Percentiles rank a stretch among this genome's conserved stretches.
phyloP scores from a whole-genome alignment of 1,140 invertebrate species.

The Latrodectus geometricus region DNA sequence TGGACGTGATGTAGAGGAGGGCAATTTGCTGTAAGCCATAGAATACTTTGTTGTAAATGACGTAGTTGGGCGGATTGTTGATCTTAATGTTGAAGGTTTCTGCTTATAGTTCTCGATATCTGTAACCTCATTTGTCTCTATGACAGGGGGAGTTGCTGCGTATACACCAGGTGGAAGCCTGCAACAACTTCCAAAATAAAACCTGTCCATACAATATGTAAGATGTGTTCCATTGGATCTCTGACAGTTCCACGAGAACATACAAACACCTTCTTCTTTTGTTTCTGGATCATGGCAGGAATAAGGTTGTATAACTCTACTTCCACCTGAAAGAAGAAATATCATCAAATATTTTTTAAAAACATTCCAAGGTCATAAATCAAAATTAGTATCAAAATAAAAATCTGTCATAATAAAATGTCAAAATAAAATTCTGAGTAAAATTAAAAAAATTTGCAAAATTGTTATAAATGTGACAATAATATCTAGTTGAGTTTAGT shows the following conservation, averaged over 20 bases:
- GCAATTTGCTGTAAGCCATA: neutral
- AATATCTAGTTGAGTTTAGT: too few species aligned
- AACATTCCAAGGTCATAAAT: too few species aligned
- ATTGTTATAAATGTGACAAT: too few species aligned
- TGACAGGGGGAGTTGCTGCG: conserved; percentile 22
- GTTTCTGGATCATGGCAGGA: conserved; percentile 50
- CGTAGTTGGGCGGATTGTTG: neutral
- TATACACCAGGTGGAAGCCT: conserved; percentile 64
- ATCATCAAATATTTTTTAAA: neutral
- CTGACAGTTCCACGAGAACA: conserved; percentile 93
- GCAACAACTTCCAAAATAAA: conserved; percentile 92
- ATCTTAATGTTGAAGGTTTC: conserved; percentile 1
- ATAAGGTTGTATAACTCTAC: conserved; percentile 59
- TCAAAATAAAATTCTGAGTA: too few species aligned
- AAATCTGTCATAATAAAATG: too few species aligned
- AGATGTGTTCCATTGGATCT: conserved; percentile 90
- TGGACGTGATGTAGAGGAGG: neutral
- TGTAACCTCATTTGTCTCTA: conserved; percentile 33
- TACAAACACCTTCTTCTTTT: conserved; percentile 78
- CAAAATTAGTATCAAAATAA: too few species aligned
- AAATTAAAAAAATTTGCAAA: too few species aligned
- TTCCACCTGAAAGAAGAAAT: conserved; percentile 1
- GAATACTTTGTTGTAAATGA: neutral
- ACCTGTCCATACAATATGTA: conserved; percentile 90
- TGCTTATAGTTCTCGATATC: conserved; percentile 4